phyloP scores from a whole-genome alignment of 2,113 vertebrate genomes.

The Nanger granti region DNA sequence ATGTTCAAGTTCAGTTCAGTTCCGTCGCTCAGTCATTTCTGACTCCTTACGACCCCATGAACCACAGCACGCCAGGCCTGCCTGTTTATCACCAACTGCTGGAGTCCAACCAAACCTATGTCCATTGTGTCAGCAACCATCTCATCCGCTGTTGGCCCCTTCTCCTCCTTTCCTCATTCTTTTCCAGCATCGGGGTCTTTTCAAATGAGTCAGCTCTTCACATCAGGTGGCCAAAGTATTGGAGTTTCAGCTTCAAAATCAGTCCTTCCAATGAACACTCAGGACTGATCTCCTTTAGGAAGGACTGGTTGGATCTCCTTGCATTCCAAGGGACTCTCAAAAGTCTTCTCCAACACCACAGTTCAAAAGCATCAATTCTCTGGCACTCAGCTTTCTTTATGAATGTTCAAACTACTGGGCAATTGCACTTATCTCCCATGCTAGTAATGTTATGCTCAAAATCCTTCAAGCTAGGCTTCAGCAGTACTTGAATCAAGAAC shows the following conservation, averaged over 20 bases:
- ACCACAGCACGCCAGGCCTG: background rate
- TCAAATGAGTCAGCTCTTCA: background rate
- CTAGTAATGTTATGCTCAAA: background rate
- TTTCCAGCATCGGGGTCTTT: background rate
- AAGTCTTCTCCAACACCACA: too few relatives aligned
- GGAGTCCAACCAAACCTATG: background rate
- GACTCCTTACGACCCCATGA: background rate
- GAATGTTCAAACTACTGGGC: background rate
- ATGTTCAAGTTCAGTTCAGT: background rate
- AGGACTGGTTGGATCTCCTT: too few relatives aligned
- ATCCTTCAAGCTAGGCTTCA: background rate
- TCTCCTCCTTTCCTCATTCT: background rate
- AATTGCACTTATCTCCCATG: background rate
- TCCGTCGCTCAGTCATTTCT: fast-evolving
- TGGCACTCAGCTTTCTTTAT: too few relatives aligned
- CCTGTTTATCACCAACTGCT: background rate
- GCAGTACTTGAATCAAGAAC: background rate
- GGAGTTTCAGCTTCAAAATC: too few relatives aligned
- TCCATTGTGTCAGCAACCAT: background rate
- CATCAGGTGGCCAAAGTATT: background rate
- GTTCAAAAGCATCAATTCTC: too few relatives aligned
- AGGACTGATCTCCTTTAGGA: too few relatives aligned
- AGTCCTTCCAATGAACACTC: too few relatives aligned
- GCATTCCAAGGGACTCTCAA: too few relatives aligned
- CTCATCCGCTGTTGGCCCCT: background rate